Evolutionary conservation across 35 echinoderm and acorn worm genomes (phyloP).

Genomic region (Hemicentrotus pulcherrimus): DNA sequence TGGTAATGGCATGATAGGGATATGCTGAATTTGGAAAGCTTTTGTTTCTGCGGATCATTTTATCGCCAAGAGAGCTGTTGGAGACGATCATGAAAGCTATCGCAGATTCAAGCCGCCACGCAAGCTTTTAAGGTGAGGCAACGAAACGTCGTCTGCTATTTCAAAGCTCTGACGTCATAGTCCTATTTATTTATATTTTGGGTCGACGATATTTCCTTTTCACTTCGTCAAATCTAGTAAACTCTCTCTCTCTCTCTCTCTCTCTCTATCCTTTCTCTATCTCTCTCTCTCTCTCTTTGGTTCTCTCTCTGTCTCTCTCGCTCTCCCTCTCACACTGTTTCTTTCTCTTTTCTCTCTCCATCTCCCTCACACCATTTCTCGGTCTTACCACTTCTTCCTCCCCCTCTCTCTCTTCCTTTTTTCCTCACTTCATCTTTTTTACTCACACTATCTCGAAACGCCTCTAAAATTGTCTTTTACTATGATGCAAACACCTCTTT

Average conservation of each 20-base stretch:
- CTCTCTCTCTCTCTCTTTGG: background rate
- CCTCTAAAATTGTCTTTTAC: too few species aligned
- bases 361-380: too few species aligned
- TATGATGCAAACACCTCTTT: too few species aligned
- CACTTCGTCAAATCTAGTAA: background rate
- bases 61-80: background rate
- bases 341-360: background rate
- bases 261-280: background rate
- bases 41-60: background rate
- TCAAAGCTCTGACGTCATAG: background rate
- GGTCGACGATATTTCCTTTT: background rate
- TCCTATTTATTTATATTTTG: background rate
- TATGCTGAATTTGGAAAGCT: background rate
- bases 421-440: too few species aligned
- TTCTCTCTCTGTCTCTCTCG: background rate
- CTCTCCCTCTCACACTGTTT: background rate
- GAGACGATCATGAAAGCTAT: too few species aligned
- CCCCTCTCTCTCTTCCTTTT: too few species aligned
- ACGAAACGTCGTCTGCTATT: background rate
- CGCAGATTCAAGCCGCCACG: background rate
- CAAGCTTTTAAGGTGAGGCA: background rate
- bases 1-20: too few species aligned
- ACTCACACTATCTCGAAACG: too few species aligned
- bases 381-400: too few species aligned
- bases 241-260: background rate